Evolutionary conservation across 2,797 vertebrate species (phyloP), one percentile per base, ranked within the genome.

Genomic region (Megalops cyprinoides): DNA sequence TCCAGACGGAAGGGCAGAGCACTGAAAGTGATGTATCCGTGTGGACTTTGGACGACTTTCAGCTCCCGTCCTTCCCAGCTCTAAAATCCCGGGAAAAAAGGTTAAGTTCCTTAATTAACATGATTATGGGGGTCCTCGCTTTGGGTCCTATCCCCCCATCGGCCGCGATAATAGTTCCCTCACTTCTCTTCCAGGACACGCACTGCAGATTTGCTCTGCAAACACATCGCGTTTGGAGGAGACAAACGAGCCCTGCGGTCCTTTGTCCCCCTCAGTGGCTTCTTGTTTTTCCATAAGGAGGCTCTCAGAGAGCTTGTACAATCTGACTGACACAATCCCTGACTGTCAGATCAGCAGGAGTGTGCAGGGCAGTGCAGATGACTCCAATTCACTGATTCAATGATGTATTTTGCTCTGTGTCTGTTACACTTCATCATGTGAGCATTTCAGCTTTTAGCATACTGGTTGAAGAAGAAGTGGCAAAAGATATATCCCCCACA

Each of bases 11-110:
- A 77, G 79, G 79, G 79, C 51, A 65, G 44, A 67, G 75, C 67
- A 12, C 10, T 82, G 75, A 81, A 81, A 74, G 80, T 82, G 79
- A 84, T 77, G 79, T 77, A 85, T 82, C 78, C 7, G 6, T 86
- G 82, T 84, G 69, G 81, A 75, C 23, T 74, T 83, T 83, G 82
- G 76, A 77, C 56, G 14, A 2, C 46, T 23, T 79, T 87, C 83
- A 71, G 75, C 39, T 80, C 76, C 81, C 15, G 28, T 51, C 62
- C 60, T 77, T 14, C 56, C 18, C 25, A 46, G 46, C 44, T 37
- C 10, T 44, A 37, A 48, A 25, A 20, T 7, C 1, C 46, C 34
- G 8, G 7, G 23, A 8, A 55, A 14, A n/a, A 10, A 79, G 31
- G 67, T 79, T 53, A 23, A 79, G 4, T 15, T 79, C 42, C 28